Conservation (phyloP, 2,888 invertebrate species). For the Drosophila gaucha region DNA sequence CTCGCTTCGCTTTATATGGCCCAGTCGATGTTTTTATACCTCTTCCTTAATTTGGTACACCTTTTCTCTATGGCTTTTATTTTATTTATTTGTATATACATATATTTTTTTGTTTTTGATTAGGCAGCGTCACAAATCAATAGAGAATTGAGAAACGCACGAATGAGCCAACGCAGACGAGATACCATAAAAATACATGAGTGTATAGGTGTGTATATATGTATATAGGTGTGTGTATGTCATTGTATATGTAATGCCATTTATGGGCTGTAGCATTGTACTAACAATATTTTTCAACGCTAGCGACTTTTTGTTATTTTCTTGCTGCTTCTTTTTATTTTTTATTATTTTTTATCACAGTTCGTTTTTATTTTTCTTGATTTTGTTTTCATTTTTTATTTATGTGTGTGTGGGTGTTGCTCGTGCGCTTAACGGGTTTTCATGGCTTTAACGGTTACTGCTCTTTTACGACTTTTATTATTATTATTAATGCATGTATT, state of each 20-base stretch:
- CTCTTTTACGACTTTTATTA: slow-evolving; percentile 78
- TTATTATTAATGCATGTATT: slow-evolving; percentile 76
- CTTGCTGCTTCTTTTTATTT: slow-evolving; percentile 28
- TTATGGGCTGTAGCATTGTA: slow-evolving; percentile 71
- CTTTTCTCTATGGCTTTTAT: slow-evolving; percentile 46
- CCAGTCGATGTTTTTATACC: slow-evolving; percentile 15
- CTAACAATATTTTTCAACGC: slow-evolving; percentile 69
- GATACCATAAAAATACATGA: slow-evolving; percentile 57
- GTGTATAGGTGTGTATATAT: slow-evolving; percentile 1
- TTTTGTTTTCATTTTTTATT: slow-evolving; percentile 28
- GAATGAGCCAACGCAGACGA: slow-evolving; percentile 59
- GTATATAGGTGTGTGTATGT: slow-evolving; percentile 1
- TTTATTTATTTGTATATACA: slow-evolving; percentile 5
- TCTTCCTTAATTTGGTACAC: slow-evolving; percentile 63
- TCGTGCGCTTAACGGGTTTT: slow-evolving; percentile 81
- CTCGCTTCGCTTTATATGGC: slow-evolving; percentile 46
- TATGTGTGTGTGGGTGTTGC: slow-evolving; percentile 70
- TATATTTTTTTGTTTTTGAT: slow-evolving; percentile 40
- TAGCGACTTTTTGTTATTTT: slow-evolving; percentile 56
- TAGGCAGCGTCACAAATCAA: slow-evolving; percentile 73
- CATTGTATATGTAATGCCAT: slow-evolving; percentile 57
- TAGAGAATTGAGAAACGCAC: slow-evolving; percentile 61
- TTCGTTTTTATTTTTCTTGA: slow-evolving; percentile 28
- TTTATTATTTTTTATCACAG: slow-evolving; percentile 37
- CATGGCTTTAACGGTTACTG: slow-evolving; percentile 77